Base-by-base conservation (phyloP, 37 sponge, comb jelly and placozoan species). In the Cladorhizidae sp. region DNA sequence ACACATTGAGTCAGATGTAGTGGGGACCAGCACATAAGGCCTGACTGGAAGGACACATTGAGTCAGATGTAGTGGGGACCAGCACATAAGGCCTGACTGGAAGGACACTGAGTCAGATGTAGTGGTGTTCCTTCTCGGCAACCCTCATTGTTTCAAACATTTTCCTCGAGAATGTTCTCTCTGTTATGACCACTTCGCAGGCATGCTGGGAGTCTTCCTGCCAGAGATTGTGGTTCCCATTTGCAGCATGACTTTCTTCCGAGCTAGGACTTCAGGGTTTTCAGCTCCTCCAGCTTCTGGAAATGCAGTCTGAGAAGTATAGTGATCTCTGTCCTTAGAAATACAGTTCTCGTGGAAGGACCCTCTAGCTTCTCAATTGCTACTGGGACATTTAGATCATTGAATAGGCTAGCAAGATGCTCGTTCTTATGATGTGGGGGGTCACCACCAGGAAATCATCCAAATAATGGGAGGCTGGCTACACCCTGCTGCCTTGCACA, bases 181-280 rank as follows among this genome's bases (percentile, higher is more conserved):
- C 87, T 18, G 40, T 37, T n/a, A 40, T 62, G 22, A 81, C 82
- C 49, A 88, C 88, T n/a, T 26, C 45, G 42, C 61, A 40, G 22
- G 88, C 88, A 57, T 81, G 83, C 11, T 77, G 63, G 40, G n/a
- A 81, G 72, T 23, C 49, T 63, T 0, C 88, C 87, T 1, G 80
- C 63, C 39, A 86, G 70, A 0, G 80, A 81, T 0, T 67, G 67
- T 17, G 76, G 77, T 45, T 88, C 77, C 55, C 73, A 28, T 40
- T 78, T 78, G 40, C 3, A 0, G 39, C 85, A 71, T 0, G 23
- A 0, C 43, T 78, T 77, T 1, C 45, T 15, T 29, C 57, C 64
- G n/a, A 1, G 20, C 87, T 75, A 86, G 3, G 17, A 40, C 28
- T 20, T 3, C 8, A 79, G 43, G 20, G 12, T 28, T n/a, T 40